Conservation (phyloP, 2,797 vertebrate species). For the Choloepus didactylus region DNA sequence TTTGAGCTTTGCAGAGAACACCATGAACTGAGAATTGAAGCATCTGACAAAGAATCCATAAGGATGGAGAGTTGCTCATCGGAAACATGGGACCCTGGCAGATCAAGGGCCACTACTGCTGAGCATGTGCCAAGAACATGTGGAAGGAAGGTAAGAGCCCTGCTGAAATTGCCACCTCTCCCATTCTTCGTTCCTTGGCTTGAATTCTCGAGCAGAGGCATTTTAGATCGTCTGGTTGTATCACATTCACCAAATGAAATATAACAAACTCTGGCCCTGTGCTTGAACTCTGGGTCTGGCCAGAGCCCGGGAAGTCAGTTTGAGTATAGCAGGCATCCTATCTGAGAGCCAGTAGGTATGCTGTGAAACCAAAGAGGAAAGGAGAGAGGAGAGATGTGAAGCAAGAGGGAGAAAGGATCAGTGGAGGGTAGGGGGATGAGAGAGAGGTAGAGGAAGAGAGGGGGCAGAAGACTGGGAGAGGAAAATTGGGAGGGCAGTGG, state of each 20-base stretch:
- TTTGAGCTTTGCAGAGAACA: conserved; percentile 28
- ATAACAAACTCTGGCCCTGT: neutral
- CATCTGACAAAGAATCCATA: neutral
- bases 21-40: neutral
- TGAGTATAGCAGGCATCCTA: neutral
- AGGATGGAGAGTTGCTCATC: neutral
- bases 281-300: neutral
- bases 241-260: neutral
- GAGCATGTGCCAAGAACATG: neutral
- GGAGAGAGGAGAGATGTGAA: neutral
- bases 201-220: neutral
- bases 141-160: neutral
- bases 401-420: neutral
- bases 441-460: neutral
- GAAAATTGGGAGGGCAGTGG: neutral
- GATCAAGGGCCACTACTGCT: neutral
- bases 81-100: neutral
- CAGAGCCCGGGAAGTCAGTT: neutral
- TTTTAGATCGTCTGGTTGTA: neutral
- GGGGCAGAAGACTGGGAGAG: neutral
- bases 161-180: neutral
- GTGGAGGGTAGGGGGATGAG: neutral
- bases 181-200: neutral
- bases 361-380: neutral
- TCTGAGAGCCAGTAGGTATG: rapidly evolving